Percentiles rank a stretch among this genome's conserved stretches.
phyloP scores from a whole-genome alignment of 2,797 vertebrate genomes.

The Eptatretus atami region DNA sequence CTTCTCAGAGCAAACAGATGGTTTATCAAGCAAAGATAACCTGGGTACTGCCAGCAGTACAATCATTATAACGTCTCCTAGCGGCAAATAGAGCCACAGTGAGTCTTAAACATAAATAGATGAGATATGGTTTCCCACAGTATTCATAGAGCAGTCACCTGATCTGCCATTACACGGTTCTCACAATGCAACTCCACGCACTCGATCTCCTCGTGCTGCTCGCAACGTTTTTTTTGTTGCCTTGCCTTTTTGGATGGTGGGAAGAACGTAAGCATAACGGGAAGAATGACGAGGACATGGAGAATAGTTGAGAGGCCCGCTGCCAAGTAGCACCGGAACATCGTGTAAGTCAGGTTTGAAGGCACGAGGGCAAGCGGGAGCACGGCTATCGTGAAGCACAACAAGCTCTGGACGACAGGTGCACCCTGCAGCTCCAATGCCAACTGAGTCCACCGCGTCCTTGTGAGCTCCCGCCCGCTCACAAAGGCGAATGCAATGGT shows the following conservation, averaged over 20 bases:
- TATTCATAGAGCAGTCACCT: slow-evolving; percentile 78
- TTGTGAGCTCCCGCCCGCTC: slow-evolving; percentile 58
- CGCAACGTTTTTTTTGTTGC: slow-evolving; percentile 32
- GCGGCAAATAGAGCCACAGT: too few species aligned
- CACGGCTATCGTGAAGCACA: slow-evolving; percentile 69
- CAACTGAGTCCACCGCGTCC: slow-evolving; percentile 86
- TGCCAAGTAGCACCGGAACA: slow-evolving; percentile 93
- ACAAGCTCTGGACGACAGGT: slow-evolving; percentile 70
- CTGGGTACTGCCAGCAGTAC: too few species aligned
- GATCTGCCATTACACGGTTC: slow-evolving; percentile 74
- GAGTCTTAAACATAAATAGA: too few species aligned
- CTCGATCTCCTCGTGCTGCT: slow-evolving; percentile 58
- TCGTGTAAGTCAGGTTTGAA: slow-evolving; percentile 82
- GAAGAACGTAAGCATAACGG: slow-evolving; percentile 84
- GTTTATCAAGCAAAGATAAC: too few species aligned
- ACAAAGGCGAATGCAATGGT: slow-evolving; percentile 79
- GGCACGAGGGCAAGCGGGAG: slow-evolving; percentile 61
- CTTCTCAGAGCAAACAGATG: too few species aligned
- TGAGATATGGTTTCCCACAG: not conserved
- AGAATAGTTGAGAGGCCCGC: slow-evolving; percentile 81
- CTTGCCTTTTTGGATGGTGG: slow-evolving; percentile 66
- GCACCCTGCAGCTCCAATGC: slow-evolving; percentile 77
- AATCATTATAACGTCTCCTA: too few species aligned
- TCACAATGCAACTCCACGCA: slow-evolving; percentile 54
- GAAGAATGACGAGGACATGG: slow-evolving; percentile 91